Base-by-base conservation (phyloP, 2,888 invertebrate genomes). In the Cheilosia vulpina region DNA sequence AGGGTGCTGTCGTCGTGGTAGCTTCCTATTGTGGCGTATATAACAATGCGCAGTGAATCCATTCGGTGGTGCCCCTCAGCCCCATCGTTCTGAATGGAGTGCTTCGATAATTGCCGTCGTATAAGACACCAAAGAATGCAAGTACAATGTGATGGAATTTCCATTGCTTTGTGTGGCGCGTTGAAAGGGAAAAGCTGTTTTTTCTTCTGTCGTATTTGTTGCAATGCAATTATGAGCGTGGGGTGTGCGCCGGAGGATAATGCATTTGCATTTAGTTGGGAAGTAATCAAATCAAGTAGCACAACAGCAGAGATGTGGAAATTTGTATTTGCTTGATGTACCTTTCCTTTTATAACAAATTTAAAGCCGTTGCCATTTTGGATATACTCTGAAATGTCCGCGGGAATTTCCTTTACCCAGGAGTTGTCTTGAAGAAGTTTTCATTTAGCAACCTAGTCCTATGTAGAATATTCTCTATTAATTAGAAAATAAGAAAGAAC, bases 121-220 rank as follows among this genome's bases (percentile, higher is more conserved):
- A 78, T 66, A 73, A 82, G 68, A 83, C 79, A 83, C 83, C 27
- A 58, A 83, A 63, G 83, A 83, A 83, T 83, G 79, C 73, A 58
- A 34, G 62, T 53, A 72, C 62, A 72, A 73, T 73, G 55, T 34
- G 38, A 78, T 78, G 83, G 73, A 83, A 83, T 79, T 73, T 79
- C 68, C 73, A 73, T 68, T 79, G 63, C 62, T 58, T 41, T 27
- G 34, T 55, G 45, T 38, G 38, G 38, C 38, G 69, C 45, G 72
- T 72, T 71, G 38, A 57, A 50, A 65, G 17, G 19, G 41, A 52
- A 31, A 55, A 31, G 52, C 15, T 31, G 43, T 60, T 38, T 13
- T 13, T 19, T 57, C 27, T 15, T 31, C 17, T 17, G 38, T 3
- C 38, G 15, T 62, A 50, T 53, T 62, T 53, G 31, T 43, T 65